Conservation (phyloP, 2,113 vertebrate species). For the Saguinus midas region DNA sequence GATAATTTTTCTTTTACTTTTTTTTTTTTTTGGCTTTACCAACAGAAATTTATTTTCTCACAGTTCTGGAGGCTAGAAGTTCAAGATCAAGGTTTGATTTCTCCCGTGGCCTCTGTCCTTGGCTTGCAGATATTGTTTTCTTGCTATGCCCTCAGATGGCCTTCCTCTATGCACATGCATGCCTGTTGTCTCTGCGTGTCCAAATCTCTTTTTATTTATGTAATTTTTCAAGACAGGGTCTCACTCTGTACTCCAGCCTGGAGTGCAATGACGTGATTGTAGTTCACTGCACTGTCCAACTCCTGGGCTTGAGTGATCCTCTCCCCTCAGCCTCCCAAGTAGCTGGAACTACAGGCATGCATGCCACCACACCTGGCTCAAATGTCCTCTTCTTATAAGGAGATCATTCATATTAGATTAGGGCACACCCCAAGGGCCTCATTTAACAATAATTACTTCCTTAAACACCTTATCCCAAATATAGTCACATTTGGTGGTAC, state of each 20-base stretch:
- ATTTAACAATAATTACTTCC: background rate
- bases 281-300: background rate
- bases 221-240: background rate
- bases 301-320: background rate
- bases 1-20: background rate
- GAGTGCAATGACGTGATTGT: background rate
- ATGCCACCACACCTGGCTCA: background rate
- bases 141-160: accelerated
- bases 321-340: background rate
- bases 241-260: background rate
- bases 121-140: background rate
- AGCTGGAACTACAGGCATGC: background rate
- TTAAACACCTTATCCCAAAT: background rate
- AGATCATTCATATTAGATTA: background rate
- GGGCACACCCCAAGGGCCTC: background rate
- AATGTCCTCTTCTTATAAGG: background rate
- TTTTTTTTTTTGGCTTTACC: background rate
- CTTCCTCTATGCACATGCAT: background rate
- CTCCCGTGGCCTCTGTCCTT: background rate
- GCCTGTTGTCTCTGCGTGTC: background rate
- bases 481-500: background rate
- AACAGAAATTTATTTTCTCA: background rate
- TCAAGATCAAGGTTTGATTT: background rate
- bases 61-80: background rate
- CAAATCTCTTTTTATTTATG: background rate